These are phyloP conservation scores for Araneus ventricosus DNA, from an alignment of 1,140 invertebrate genomes.

Conservation along the genomic window DNA sequence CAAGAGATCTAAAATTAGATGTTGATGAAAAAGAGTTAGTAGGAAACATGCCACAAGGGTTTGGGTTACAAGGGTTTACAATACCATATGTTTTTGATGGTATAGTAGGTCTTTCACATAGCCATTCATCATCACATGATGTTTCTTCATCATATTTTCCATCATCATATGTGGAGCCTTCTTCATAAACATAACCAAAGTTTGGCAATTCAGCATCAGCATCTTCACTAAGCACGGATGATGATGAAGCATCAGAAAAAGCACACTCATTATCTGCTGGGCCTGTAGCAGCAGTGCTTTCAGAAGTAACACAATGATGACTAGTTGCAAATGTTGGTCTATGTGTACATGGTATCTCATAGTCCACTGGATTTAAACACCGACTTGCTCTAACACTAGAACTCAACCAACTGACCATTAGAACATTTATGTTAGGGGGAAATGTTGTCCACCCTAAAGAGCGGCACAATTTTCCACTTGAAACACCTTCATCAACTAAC, in stretches of 20 bases:
- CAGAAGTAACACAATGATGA: neutral
- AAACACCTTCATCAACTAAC: slow-evolving; percentile 50
- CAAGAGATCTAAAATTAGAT: too few relatives aligned
- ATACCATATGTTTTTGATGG: too few relatives aligned
- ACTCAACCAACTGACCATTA: slow-evolving; percentile 47
- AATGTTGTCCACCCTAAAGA: slow-evolving; percentile 2
- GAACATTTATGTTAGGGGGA: slow-evolving; percentile 9
- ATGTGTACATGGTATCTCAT: slow-evolving; percentile 24
- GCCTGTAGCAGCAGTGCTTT: neutral
- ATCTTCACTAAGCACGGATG: neutral
- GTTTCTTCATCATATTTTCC: slow-evolving; percentile 54
- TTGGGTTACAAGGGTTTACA: too few relatives aligned
- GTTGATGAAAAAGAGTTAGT: too few relatives aligned
- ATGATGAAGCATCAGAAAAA: neutral
- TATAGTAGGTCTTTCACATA: too few relatives aligned
- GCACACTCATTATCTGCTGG: neutral
- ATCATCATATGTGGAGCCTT: slow-evolving; percentile 51
- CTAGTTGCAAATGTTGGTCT: neutral
- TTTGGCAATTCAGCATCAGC: neutral
- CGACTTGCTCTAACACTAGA: slow-evolving; percentile 27
- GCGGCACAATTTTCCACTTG: neutral
- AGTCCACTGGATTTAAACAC: slow-evolving; percentile 9
- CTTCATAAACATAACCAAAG: neutral
- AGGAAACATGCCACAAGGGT: too few relatives aligned
- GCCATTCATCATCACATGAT: slow-evolving; percentile 62